Conservation (phyloP, 1,140 invertebrate species). For the Bradysia coprophila region DNA sequence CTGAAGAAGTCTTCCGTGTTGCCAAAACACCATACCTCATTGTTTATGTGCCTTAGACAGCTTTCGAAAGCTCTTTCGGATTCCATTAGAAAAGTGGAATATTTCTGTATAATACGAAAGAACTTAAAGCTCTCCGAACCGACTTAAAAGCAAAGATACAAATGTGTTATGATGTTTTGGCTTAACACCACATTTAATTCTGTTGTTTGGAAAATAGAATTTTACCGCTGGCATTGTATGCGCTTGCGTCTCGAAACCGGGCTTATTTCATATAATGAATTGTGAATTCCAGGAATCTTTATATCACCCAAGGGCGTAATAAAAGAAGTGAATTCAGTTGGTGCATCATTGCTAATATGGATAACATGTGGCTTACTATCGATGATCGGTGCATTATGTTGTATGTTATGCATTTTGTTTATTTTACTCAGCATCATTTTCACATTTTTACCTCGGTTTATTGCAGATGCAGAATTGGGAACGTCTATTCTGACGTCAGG, state of each 20-base stretch:
- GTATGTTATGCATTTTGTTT: no score
- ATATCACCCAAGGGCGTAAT: slow-evolving; percentile 91
- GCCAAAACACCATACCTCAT: no score
- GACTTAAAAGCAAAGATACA: not conserved
- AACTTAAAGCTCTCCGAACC: no score
- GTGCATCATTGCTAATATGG: slow-evolving; percentile 80
- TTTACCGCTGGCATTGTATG: no score
- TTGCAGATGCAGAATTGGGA: slow-evolving; percentile 92
- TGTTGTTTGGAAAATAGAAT: no score
- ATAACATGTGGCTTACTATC: slow-evolving; percentile 66
- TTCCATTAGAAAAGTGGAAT: no score
- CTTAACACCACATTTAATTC: no score
- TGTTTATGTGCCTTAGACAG: not conserved
- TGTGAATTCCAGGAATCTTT: slow-evolving; percentile 45
- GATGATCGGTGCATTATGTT: slow-evolving; percentile 81
- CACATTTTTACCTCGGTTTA: no score
- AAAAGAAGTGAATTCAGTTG: slow-evolving; percentile 67
- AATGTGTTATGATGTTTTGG: no score
- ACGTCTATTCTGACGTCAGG: slow-evolving; percentile 58
- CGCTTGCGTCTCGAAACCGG: not conserved
- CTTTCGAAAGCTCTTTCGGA: not conserved
- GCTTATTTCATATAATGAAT: not conserved
- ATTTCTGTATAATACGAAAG: no score
- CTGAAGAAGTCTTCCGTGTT: no score
- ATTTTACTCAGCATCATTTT: no score